phyloP scores from a whole-genome alignment of 2,113 vertebrate genomes.

The Zingel zingel region DNA sequence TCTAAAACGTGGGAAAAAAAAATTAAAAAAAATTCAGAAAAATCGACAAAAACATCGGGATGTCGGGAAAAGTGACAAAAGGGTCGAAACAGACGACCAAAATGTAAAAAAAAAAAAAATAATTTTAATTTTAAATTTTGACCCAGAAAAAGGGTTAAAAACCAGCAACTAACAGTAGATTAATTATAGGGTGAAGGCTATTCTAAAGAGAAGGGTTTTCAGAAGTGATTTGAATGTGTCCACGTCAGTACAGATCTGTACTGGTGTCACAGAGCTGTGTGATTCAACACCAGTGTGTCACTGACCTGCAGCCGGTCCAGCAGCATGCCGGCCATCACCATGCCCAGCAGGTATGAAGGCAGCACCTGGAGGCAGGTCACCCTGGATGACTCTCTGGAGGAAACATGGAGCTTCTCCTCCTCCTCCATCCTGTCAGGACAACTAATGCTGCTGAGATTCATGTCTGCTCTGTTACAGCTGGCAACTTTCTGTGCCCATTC shows the following conservation, averaged over 20 bases:
- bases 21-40: too few relatives aligned
- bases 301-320: constrained; percentile 92
- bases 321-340: constrained; percentile 90
- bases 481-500: constrained; percentile 1
- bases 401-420: constrained; percentile 67
- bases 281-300: constrained; percentile 7
- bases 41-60: too few relatives aligned
- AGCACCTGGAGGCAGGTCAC: constrained; percentile 88
- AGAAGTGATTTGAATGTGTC: too few relatives aligned
- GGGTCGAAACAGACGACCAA: too few relatives aligned
- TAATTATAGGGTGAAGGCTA: too few relatives aligned
- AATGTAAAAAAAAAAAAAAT: too few relatives aligned
- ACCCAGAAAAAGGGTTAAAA: too few relatives aligned
- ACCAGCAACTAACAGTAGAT: too few relatives aligned
- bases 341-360: constrained; percentile 87
- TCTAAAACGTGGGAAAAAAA: too few relatives aligned
- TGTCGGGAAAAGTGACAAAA: too few relatives aligned
- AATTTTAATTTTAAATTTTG: too few relatives aligned
- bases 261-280: not conserved
- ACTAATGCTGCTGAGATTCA: not conserved
- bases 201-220: too few relatives aligned
- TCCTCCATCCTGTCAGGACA: constrained; percentile 67
- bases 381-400: constrained; percentile 80
- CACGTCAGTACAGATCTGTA: not conserved
- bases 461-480: constrained; percentile 6